Base-by-base conservation (phyloP, 2,888 invertebrate genomes). In the Leptinotarsa rubiginosa region DNA sequence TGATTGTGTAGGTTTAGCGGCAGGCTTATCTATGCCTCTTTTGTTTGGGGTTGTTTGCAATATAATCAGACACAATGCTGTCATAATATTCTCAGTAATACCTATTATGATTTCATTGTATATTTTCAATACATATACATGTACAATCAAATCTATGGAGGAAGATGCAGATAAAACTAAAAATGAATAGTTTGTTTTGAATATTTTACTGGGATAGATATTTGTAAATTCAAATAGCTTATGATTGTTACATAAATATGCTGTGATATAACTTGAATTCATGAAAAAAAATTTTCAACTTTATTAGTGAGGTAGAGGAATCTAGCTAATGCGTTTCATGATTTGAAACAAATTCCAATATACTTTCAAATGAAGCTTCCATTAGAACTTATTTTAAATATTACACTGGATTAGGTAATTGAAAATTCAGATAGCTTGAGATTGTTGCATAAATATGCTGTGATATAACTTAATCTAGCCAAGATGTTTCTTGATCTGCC, bases 11-110 rank as follows among this genome's bases (percentile, higher is more conserved):
- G 77, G 77, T 41, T 65, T 79, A 18, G 12, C 73, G 18, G 78
- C 78, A 12, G 78, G 81, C 12, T 47, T 80, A 49, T 77, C 78
- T 22, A 52, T 75, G 12, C 81, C 81, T 22, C 47, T 81, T 47
- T 47, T 75, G 0, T 81, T 79, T 76, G 81, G 81, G 2, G 12
- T 77, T 18, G 5, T 76, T 25, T 78, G 78, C 59, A 77, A 80
- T 47, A 59, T 25, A 16, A 77, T 79, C 41, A 75, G 70, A 0
- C 74, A 79, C 50, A 68, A 77, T 64, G 79, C 81, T 71, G 78
- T 78, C 65, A 75, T 80, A 68, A 52, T 79, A 69, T 79, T 81
- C 66, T 78, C 79, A 49, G 70, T 77, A 71, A 52, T 77, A 22
- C 81, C 81, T n/a, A 25, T 79, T 52, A 16, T 79, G 62, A 22